Conservation (phyloP, 2,113 vertebrate species). For the Pachyramphus minor region DNA sequence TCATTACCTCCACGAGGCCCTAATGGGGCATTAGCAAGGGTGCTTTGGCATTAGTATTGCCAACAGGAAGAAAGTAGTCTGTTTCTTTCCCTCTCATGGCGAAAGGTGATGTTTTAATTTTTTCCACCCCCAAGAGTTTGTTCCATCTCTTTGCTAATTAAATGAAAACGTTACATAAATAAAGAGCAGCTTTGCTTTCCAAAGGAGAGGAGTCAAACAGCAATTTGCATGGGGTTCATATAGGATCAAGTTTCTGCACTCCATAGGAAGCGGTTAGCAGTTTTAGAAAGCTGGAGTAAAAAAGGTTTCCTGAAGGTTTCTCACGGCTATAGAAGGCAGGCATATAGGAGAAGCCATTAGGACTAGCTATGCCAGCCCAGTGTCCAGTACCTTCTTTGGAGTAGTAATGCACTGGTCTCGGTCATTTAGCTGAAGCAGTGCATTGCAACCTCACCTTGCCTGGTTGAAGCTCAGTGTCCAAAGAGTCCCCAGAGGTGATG, state of each 20-base stretch:
- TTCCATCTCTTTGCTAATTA: not conserved
- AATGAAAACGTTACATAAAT: not conserved
- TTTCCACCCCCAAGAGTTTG: not conserved
- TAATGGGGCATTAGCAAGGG: fast-evolving
- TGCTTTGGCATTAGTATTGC: fast-evolving
- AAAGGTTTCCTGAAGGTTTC: not conserved
- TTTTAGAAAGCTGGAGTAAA: not conserved
- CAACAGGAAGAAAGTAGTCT: not conserved
- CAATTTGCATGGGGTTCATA: not conserved
- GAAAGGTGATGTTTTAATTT: not conserved
- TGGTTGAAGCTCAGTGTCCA: not conserved
- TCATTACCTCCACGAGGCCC: fast-evolving
- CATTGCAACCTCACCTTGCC: not conserved
- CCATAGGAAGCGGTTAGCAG: not conserved
- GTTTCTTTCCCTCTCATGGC: not conserved
- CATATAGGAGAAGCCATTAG: not conserved
- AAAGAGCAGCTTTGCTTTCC: slow-evolving; percentile 5
- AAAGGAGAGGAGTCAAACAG: not conserved
- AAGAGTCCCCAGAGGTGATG: not conserved
- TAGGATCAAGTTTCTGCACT: not conserved
- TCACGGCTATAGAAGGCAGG: not conserved
- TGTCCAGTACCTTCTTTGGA: not conserved
- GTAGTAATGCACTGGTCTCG: not conserved
- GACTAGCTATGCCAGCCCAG: not conserved
- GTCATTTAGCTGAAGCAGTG: not conserved